Base-by-base conservation (phyloP, 2,888 invertebrate species). In the Rambutsinella grinnellia region DNA sequence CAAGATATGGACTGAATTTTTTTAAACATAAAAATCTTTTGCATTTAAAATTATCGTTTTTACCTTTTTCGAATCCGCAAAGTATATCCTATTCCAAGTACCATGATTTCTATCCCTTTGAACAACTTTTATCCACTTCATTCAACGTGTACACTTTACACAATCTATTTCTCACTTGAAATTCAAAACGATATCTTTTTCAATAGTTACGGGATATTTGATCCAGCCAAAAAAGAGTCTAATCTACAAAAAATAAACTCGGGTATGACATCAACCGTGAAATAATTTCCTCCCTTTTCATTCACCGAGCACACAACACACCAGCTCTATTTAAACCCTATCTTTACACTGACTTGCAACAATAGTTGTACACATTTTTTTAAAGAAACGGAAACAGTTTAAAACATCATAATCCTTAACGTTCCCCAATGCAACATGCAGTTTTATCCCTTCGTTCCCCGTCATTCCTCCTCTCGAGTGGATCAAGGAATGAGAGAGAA, bases 41-140 rank as follows among this genome's bases (percentile, higher is more conserved):
- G n/a, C n/a, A n/a, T n/a, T n/a, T n/a, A n/a, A n/a, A n/a, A n/a
- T n/a, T n/a, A n/a, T n/a, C n/a, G n/a, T n/a, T n/a, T n/a, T 13
- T 79, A 83, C 83, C 83, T 83, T 78, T 83, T 83, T 51, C 83
- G 82, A 75, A 83, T 83, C 76, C 83, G 76, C 62, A 83, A 78
- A 3, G 83, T 83, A 70, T 83, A 83, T 77, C 83, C 83, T 58
- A 83, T 83, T 54, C 83, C 83, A 54, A 83, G 76, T 65, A 83
- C 83, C 83, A 83, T 83, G 65, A 63, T 81, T 76, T 61, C 66
- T 51, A 54, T 46, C 60, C 53, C 51, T 13, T 36, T 36, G 36
- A 36, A 36, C 13, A 36, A 36, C 36, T 36, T 36, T 36, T 36
- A 5, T 36, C 36, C 36, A 13, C 36, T 13, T 8, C 36, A 36